Percentiles rank a stretch among this genome's conserved stretches.
Evolutionary conservation across 2,113 vertebrate genomes (phyloP).

Genomic region (Tinamus guttatus): DNA sequence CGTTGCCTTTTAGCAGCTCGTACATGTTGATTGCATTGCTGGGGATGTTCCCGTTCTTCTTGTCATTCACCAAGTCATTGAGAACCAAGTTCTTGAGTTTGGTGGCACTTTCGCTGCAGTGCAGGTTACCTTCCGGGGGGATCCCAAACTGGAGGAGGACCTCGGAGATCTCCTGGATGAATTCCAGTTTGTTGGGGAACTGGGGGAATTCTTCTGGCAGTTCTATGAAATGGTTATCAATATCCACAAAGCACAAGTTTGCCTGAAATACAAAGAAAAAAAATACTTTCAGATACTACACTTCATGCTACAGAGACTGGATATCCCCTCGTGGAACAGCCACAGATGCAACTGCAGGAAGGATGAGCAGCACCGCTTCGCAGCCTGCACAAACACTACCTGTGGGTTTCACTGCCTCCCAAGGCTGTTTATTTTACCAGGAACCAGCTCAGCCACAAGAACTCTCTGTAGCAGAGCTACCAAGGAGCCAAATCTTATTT

Average conservation of each 20-base stretch:
- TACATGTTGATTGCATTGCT: constrained; percentile 86
- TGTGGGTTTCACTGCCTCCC: neutral
- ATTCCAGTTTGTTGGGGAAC: constrained; percentile 92
- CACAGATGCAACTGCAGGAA: neutral
- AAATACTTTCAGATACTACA: neutral
- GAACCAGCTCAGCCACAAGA: neutral
- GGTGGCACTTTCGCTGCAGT: constrained; percentile 79
- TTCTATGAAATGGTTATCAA: constrained; percentile 93
- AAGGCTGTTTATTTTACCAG: neutral
- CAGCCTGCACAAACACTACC: neutral
- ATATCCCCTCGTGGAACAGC: neutral
- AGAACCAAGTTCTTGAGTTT: constrained; percentile 87
- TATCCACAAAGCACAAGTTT: constrained; percentile 96
- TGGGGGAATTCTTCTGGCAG: constrained; percentile 91
- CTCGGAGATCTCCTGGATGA: constrained; percentile 92
- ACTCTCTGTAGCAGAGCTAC: neutral
- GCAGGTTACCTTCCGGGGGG: constrained; percentile 78
- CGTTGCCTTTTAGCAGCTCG: constrained; percentile 87
- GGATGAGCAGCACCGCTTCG: neutral
- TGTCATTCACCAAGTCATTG: constrained; percentile 91
- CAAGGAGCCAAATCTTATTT: neutral
- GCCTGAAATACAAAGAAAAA: constrained; percentile 79
- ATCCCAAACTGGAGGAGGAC: constrained; percentile 89
- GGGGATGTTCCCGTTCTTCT: constrained; percentile 91
- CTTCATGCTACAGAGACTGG: neutral